These are phyloP conservation scores for Psittacula derbiana DNA, from an alignment of 2,797 vertebrate species.

Conservation along the genomic window DNA sequence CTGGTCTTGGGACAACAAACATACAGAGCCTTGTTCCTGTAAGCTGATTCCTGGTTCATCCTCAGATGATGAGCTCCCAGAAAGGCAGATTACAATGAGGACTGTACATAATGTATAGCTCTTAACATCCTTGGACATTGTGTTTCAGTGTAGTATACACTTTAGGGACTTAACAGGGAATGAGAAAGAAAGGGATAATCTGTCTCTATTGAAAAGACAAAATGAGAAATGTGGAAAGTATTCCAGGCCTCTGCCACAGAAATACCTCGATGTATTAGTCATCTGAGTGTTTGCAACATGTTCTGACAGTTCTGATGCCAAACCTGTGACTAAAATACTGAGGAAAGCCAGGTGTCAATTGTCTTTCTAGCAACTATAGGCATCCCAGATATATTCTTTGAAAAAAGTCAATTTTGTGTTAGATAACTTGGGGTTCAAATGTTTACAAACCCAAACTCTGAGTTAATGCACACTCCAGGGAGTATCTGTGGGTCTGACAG, in stretches of 20 bases:
- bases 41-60: background rate
- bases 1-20: background rate
- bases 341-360: background rate
- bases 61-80: background rate
- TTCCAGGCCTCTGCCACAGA: background rate
- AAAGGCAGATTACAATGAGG: background rate
- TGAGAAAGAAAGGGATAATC: constrained; percentile 14
- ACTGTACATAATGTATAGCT: background rate
- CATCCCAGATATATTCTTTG: background rate
- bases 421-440: background rate
- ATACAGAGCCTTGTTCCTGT: background rate
- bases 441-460: background rate
- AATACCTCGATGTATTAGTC: background rate
- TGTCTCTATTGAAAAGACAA: background rate
- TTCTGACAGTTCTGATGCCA: background rate
- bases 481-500: background rate
- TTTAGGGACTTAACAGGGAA: background rate
- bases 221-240: background rate
- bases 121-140: background rate
- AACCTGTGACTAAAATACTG: background rate
- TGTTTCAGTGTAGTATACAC: background rate
- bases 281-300: background rate
- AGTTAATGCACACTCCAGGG: background rate
- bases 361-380: background rate
- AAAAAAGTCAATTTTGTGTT: background rate